Percentiles rank a stretch among this genome's conserved stretches.
Conservation (phyloP, 2,888 invertebrate genomes). For the Drosophila greeni region DNA sequence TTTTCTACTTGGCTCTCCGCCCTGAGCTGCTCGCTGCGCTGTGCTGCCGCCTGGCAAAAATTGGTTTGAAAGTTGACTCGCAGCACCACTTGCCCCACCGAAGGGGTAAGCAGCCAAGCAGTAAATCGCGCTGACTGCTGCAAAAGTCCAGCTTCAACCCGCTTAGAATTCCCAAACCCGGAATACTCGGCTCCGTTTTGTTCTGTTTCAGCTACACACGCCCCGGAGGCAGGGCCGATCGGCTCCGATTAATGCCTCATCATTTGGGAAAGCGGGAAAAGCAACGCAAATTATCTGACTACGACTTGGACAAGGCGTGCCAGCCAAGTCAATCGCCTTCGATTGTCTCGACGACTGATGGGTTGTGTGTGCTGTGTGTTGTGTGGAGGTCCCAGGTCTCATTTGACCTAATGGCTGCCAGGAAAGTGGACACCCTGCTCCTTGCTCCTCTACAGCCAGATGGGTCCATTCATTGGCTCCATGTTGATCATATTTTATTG, state of each 20-base stretch:
- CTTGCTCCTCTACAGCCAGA: background rate
- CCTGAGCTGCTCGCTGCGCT: slow-evolving; percentile 27
- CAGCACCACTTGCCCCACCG: slow-evolving; percentile 4
- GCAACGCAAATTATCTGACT: slow-evolving; percentile 51
- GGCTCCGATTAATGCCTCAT: slow-evolving; percentile 61
- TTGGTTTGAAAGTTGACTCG: slow-evolving; percentile 50
- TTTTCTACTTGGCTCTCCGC: slow-evolving; percentile 49
- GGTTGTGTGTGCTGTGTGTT: slow-evolving; percentile 10
- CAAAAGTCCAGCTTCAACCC: slow-evolving; percentile 39
- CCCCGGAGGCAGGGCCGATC: slow-evolving; percentile 58
- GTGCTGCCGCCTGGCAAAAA: slow-evolving; percentile 56
- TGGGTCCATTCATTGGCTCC: slow-evolving; percentile 2
- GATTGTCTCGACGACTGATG: slow-evolving; percentile 41
- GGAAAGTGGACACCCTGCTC: slow-evolving; percentile 10
- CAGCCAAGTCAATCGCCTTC: slow-evolving; percentile 38
- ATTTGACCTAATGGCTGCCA: slow-evolving; percentile 36
- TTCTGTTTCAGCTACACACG: slow-evolving; percentile 51
- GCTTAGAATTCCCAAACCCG: slow-evolving; percentile 46
- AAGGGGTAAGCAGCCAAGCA: slow-evolving; percentile 59
- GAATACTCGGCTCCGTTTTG: slow-evolving; percentile 36
- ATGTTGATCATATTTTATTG: slow-evolving; percentile 26
- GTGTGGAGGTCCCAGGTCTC: slow-evolving; percentile 24
- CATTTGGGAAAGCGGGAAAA: slow-evolving; percentile 53
- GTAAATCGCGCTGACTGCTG: slow-evolving; percentile 66
- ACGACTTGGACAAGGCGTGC: slow-evolving; percentile 43